These are phyloP conservation scores for Drosophila pachea DNA, from an alignment of 1,140 invertebrate genomes.

Conservation along the genomic window DNA sequence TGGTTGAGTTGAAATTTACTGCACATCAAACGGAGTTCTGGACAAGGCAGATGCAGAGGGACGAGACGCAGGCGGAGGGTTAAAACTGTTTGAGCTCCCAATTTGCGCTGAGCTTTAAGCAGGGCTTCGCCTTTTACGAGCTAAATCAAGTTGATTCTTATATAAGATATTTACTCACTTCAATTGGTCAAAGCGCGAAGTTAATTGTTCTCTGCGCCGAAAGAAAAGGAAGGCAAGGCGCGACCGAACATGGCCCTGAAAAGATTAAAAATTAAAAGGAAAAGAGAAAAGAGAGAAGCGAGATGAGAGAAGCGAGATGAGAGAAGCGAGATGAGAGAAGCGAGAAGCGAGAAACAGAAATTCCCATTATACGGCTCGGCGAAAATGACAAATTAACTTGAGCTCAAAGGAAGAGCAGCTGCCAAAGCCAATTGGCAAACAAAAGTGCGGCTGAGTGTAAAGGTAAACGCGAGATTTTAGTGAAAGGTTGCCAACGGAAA, in stretches of 20 bases:
- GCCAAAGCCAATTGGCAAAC: constrained; percentile 51
- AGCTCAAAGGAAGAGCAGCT: constrained; percentile 46
- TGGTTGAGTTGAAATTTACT: constrained; percentile 28
- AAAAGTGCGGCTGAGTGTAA: constrained; percentile 48
- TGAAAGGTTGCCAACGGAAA: constrained; percentile 35
- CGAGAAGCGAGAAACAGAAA: constrained; percentile 37
- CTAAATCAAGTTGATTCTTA: constrained; percentile 61
- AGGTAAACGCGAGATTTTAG: constrained; percentile 45
- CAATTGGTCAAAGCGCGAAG: constrained; percentile 37
- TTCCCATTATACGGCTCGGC: constrained; percentile 71
- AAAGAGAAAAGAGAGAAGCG: constrained; percentile 6
- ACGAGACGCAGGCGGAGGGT: no score
- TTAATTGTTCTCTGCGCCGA: constrained; percentile 51
- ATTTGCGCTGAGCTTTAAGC: no score
- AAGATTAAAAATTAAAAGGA: no score
- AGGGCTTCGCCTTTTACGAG: no score
- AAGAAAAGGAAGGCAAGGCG: constrained; percentile 20
- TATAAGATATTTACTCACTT: constrained; percentile 57
- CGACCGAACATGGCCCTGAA: neutral
- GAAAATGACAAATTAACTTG: constrained; percentile 75
- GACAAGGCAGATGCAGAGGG: neutral
- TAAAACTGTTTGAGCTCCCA: constrained; percentile 8
- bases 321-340: constrained; percentile 8
- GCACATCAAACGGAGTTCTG: constrained; percentile 33
- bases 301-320: constrained; percentile 1